phyloP scores from a whole-genome alignment of 2,797 vertebrate species.

The Peromyscus melanophrys region DNA sequence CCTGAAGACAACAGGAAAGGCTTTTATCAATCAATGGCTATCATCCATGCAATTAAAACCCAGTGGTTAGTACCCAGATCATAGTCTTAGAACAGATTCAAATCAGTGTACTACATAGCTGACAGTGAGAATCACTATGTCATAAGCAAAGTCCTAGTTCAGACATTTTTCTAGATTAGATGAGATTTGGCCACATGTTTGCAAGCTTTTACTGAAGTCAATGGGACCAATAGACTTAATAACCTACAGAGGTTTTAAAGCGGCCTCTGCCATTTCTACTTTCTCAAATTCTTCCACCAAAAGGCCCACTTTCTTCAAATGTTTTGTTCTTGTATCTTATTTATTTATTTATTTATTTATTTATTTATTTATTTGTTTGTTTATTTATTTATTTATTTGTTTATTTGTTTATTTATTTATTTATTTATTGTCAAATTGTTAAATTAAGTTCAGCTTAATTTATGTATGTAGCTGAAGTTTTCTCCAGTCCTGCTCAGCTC shows the following conservation, averaged over 20 bases:
- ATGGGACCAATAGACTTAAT: constrained; percentile 2
- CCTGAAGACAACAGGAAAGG: neutral
- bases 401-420: neutral
- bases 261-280: neutral
- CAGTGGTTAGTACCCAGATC: neutral
- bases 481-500: too few relatives aligned
- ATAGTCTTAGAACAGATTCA: constrained; percentile 22
- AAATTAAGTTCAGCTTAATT: constrained; percentile 2
- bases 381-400: neutral
- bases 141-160: neutral
- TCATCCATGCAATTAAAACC: neutral
- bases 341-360: neutral
- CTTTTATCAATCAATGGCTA: neutral
- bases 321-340: neutral
- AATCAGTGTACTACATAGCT: neutral
- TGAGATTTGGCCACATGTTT: neutral
- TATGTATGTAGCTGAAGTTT: too few relatives aligned
- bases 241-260: neutral
- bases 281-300: neutral
- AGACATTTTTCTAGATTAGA: constrained; percentile 3
- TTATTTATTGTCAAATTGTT: neutral
- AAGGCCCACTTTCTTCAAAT: neutral
- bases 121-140: neutral
- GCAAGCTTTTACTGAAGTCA: neutral
- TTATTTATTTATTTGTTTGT: neutral